Evolutionary conservation across 64 coral and sea anemone species (phyloP), one percentile per base, ranked within the genome.

Genomic region (Stichodactyla helianthus): DNA sequence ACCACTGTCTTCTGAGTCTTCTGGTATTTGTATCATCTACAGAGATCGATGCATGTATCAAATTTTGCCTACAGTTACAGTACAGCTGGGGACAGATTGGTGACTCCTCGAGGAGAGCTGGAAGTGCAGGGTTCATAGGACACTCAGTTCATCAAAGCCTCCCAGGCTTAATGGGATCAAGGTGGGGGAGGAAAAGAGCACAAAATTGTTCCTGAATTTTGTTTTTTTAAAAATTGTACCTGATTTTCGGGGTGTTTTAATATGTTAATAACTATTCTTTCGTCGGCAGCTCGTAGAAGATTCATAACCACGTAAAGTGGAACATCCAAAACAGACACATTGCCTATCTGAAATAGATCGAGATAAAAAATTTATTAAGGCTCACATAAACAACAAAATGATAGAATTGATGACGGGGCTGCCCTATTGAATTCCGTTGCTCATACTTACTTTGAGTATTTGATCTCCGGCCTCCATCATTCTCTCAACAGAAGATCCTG

Each of bases 291-390:
- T 25, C 90, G 84, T 23, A 92, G n/a, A 26, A 92, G 59, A 52
- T 92, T 87, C 5, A 82, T 55, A 70, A 79, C 85, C 15, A 82
- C 77, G 59, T 92, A 27, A 26, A 87, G 90, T 6, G 90, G 90
- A 28, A 92, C 90, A 87, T 92, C 77, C 61, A 83, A 19, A 10
- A 92, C 76, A 27, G 78, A 77, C 35, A 71, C 51, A 77, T 50
- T 71, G 27, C 70, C n/a, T 13, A 71, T n/a, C n/a, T 71, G 19
- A n/a, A 58, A 60, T 15, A 17, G 17, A 64, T 85, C 20, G 61
- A 53, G 4, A 53, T 4, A 50, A 50, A 18, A 80, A 51, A 25
- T 0, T 27, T 12, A 12, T 78, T 10, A 78, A 78, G 74, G 20
- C 10, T 10, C 11, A 12, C 7, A 27, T 10, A 27, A 10, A 18